Percentiles rank a stretch among this genome's conserved stretches.
Conservation (phyloP, 1,140 invertebrate genomes). For the Artemia franciscana region DNA sequence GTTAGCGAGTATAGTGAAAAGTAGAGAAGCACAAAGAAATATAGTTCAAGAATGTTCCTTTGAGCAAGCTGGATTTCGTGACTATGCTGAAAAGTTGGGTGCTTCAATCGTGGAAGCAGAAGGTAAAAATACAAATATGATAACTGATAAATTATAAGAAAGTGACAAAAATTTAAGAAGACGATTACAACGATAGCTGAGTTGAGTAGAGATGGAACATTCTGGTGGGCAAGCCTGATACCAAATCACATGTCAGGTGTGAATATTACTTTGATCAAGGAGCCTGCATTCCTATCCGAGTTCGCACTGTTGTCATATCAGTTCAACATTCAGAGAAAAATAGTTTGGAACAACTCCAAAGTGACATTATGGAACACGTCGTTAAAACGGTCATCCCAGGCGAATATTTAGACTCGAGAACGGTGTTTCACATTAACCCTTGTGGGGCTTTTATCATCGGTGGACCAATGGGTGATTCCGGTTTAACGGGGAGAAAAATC, state of each 20-base stretch:
- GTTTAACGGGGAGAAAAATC: slow-evolving; percentile 86
- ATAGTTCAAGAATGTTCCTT: no score
- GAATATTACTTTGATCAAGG: slow-evolving; percentile 58
- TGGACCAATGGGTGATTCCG: slow-evolving; percentile 86
- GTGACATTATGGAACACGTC: slow-evolving; percentile 72
- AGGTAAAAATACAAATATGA: no score
- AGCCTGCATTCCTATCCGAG: slow-evolving; percentile 69
- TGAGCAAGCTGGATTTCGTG: no score
- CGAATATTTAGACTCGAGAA: slow-evolving; percentile 71
- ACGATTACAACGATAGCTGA: no score
- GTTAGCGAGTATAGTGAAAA: no score
- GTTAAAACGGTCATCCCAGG: slow-evolving; percentile 75
- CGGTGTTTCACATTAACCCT: slow-evolving; percentile 87
- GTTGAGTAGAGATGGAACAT: slow-evolving; percentile 57
- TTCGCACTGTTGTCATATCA: slow-evolving; percentile 93
- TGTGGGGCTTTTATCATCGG: slow-evolving; percentile 87
- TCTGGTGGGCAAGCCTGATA: slow-evolving; percentile 95
- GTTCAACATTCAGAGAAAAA: slow-evolving; percentile 88
- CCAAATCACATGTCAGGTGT: slow-evolving; percentile 80
- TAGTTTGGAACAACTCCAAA: slow-evolving; percentile 51
- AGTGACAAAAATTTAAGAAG: no score
- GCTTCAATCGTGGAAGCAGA: no score
- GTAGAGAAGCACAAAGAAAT: no score
- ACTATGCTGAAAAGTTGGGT: no score
- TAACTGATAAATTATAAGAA: no score